phyloP scores from a whole-genome alignment of 2,797 vertebrate species.

The Schizothorax lantsangensis region DNA sequence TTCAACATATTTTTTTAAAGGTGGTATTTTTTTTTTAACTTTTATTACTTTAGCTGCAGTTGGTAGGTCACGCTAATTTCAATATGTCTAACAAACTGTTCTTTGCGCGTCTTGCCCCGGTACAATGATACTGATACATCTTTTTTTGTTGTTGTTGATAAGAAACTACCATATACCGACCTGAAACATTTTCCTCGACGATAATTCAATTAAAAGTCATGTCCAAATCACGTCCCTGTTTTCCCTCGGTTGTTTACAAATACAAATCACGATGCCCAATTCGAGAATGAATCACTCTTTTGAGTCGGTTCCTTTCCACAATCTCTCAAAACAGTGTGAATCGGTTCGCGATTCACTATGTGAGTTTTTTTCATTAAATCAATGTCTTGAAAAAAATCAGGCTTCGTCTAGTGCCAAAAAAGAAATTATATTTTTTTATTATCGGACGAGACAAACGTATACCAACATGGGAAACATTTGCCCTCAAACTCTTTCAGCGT shows the following conservation, averaged over 20 bases:
- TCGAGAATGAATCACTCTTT: neutral
- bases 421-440: neutral
- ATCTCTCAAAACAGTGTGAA: neutral
- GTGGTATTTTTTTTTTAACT: neutral
- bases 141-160: neutral
- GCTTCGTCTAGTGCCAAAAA: neutral
- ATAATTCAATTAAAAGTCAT: neutral
- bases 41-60: neutral
- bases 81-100: neutral
- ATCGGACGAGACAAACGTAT: neutral
- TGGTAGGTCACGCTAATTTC: neutral
- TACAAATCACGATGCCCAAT: neutral
- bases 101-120: too few relatives aligned
- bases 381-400: too few relatives aligned
- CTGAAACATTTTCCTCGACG: neutral
- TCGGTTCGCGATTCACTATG: neutral
- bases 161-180: neutral
- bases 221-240: neutral
- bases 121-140: neutral
- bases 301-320: neutral
- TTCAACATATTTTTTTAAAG: neutral
- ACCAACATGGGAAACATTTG: neutral
- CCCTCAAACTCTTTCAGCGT: neutral
- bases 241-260: neutral
- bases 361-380: neutral